Conservation (phyloP, 2,113 vertebrate species). For the Cygnus buccinator region DNA sequence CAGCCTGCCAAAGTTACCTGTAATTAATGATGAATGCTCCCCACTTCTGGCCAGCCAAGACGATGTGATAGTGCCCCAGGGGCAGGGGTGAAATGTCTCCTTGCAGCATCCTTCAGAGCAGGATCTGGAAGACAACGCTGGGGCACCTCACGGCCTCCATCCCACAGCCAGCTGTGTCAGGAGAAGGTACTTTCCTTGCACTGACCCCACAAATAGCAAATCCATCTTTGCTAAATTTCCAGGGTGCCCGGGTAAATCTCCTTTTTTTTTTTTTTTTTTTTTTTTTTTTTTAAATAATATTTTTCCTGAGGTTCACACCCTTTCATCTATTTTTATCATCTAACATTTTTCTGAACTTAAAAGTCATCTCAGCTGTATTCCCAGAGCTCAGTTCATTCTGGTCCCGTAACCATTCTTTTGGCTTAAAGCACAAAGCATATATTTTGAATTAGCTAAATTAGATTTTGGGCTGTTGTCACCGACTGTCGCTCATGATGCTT, state of each 20-base stretch:
- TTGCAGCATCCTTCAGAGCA: neutral
- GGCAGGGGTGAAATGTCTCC: neutral
- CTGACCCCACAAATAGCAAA: neutral
- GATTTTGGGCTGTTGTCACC: neutral
- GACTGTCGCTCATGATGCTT: neutral
- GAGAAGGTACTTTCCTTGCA: neutral
- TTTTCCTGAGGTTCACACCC: neutral
- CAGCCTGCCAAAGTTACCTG: neutral
- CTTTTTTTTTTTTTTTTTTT: neutral
- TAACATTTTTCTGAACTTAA: conserved; percentile 6
- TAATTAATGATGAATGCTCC: neutral
- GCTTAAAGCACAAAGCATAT: neutral
- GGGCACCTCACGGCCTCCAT: neutral
- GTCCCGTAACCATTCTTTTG: neutral
- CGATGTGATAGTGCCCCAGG: neutral
- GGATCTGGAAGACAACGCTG: neutral
- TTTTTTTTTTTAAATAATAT: neutral
- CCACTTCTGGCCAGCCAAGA: neutral
- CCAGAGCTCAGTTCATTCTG: neutral
- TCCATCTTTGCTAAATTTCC: neutral
- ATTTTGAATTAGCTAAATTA: conserved; percentile 32
- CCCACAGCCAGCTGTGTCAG: neutral
- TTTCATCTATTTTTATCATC: conserved; percentile 8
- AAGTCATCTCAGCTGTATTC: conserved; percentile 17
- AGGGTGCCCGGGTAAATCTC: neutral